A percentile compares a stretch with the other conserved stretches of the same genome.
Conservation (phyloP, 2,797 vertebrate genomes). For the Rallus crepitans region DNA sequence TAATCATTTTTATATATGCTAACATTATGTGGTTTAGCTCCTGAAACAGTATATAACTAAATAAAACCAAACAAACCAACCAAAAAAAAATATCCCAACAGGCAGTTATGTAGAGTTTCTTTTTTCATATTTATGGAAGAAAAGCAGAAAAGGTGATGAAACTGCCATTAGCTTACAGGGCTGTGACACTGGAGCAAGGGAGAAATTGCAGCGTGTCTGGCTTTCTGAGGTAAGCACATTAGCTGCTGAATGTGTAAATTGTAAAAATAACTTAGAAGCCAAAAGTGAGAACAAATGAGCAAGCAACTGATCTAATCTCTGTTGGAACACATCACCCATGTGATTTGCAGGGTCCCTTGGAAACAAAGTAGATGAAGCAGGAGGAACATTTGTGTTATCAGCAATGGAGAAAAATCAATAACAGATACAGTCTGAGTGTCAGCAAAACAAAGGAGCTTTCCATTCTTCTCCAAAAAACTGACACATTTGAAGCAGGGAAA, state of each 20-base stretch:
- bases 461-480: conserved; percentile 27
- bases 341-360: conserved; percentile 29
- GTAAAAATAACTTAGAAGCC: conserved; percentile 40
- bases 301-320: conserved; percentile 56
- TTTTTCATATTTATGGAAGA: neutral
- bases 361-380: conserved; percentile 45
- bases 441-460: conserved; percentile 54
- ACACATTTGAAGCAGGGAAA: neutral
- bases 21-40: neutral
- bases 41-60: neutral
- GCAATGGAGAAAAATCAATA: conserved; percentile 70
- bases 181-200: conserved; percentile 2
- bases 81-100: too few species aligned
- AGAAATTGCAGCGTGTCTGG: neutral
- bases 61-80: too few species aligned
- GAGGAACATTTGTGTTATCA: conserved; percentile 52
- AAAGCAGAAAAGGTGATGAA: neutral
- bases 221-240: conserved; percentile 33
- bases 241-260: conserved; percentile 53
- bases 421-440: conserved; percentile 38
- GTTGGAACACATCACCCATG: neutral
- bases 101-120: neutral
- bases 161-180: neutral
- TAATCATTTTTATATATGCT: neutral
- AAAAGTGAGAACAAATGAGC: conserved; percentile 53